phyloP scores from a whole-genome alignment of 2,113 vertebrate species.

The Phalacrocorax carbo region DNA sequence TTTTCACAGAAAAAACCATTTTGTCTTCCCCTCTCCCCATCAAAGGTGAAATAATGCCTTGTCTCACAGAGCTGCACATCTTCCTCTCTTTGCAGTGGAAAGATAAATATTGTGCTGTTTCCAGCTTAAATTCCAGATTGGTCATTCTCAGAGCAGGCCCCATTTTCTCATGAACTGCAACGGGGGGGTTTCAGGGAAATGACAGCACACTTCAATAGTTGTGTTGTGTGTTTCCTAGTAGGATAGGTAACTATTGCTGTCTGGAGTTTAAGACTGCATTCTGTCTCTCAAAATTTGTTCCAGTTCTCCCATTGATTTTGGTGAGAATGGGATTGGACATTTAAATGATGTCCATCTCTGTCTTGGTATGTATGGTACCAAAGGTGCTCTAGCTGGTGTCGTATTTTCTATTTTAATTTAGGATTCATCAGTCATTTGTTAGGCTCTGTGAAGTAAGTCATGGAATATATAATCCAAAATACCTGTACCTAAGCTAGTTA shows the following conservation, averaged over 20 bases:
- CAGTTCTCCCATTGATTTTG: background rate
- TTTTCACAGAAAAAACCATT: background rate
- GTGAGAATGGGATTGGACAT: background rate
- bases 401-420: background rate
- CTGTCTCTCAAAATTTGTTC: background rate
- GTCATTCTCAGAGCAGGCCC: background rate
- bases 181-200: background rate
- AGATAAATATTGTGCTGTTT: background rate
- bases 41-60: background rate
- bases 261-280: background rate
- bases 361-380: background rate
- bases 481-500: background rate
- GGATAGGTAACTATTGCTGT: background rate
- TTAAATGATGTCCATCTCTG: background rate
- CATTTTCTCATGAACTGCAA: background rate
- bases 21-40: background rate
- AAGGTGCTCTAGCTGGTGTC: background rate
- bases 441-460: background rate
- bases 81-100: background rate
- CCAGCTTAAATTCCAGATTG: background rate
- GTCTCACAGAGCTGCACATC: background rate
- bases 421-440: constrained; percentile 10
- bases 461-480: background rate
- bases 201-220: background rate
- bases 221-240: background rate